These are phyloP conservation scores for Megalops cyprinoides DNA, from an alignment of 2,797 vertebrate species.

Conservation along the genomic window DNA sequence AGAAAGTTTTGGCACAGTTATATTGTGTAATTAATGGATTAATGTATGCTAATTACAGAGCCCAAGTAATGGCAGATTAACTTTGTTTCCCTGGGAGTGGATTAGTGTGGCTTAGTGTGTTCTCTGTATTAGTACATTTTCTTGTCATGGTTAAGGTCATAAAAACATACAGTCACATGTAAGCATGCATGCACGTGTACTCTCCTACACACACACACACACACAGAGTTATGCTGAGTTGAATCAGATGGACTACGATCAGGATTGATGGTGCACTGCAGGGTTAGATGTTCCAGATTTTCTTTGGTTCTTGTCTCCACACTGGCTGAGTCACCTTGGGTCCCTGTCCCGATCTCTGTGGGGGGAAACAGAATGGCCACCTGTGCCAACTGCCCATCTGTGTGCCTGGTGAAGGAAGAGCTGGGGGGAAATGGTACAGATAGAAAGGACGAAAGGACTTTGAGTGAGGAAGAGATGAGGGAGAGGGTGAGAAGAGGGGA, in stretches of 20 bases:
- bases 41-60: neutral
- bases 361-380: constrained; percentile 3
- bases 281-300: neutral
- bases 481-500: neutral
- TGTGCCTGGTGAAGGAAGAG: neutral
- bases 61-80: neutral
- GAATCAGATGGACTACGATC: neutral
- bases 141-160: neutral
- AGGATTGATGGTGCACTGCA: neutral
- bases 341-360: constrained; percentile 23
- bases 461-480: no score
- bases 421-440: neutral
- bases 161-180: neutral
- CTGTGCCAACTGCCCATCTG: constrained; percentile 29
- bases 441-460: neutral
- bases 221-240: neutral
- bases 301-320: constrained; percentile 11
- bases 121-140: neutral
- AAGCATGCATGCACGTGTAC: neutral
- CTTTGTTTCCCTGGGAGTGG: neutral
- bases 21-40: neutral
- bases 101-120: neutral
- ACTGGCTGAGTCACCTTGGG: constrained; percentile 24
- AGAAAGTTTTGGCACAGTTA: neutral
- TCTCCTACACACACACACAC: neutral